Base-by-base conservation (phyloP, 2,797 vertebrate genomes). In the Otolemur crassicaudatus region DNA sequence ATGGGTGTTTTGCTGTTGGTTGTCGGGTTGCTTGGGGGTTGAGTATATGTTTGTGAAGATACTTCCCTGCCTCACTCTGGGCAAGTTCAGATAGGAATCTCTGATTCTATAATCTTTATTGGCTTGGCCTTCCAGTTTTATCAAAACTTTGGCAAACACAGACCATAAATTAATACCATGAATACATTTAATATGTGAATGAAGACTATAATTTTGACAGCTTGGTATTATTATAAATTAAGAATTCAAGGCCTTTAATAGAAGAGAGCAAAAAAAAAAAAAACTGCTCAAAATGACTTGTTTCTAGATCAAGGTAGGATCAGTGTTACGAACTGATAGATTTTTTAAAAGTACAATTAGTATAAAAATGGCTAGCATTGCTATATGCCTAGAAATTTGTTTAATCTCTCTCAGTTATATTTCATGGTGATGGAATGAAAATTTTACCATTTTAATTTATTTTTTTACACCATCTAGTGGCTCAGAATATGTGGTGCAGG, bases 401-500 rank as follows among this genome's bases (percentile, higher is more conserved):
- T 96, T 97, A 86, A 76, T 96, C 81, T 82, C 91, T 94, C 53
- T 89, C 65, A 37, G 95, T 94, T 96, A 90, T 96, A 96, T 75
- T 98, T 97, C 75, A 9, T 96, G 77, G 40, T 72, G n/a, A 81
- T 92, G 93, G 90, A 75, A 91, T 97, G 96, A 96, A 98, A 96
- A 91, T 80, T 87, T 94, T 86, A 65, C 95, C 75, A 80, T 75
- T 98, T 98, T 97, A 95, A 94, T 97, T 98, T 77, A 98, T 98
- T 98, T 98, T 98, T 98, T 98, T 98, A 98, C 98, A 97, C 99
- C 99, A 99, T 98, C 99, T 99, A 99, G 98, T 99, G 99, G 98
- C 86, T 94, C 97, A 97, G 98, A 98, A 92, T 96, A 96, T 97
- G 98, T 96, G 96, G 96, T 98, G 98, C 98, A 98, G 95, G 94